Percentiles rank a stretch among this genome's conserved stretches.
Conservation (phyloP, 2,113 vertebrate genomes). For the Carettochelys insculpta region DNA sequence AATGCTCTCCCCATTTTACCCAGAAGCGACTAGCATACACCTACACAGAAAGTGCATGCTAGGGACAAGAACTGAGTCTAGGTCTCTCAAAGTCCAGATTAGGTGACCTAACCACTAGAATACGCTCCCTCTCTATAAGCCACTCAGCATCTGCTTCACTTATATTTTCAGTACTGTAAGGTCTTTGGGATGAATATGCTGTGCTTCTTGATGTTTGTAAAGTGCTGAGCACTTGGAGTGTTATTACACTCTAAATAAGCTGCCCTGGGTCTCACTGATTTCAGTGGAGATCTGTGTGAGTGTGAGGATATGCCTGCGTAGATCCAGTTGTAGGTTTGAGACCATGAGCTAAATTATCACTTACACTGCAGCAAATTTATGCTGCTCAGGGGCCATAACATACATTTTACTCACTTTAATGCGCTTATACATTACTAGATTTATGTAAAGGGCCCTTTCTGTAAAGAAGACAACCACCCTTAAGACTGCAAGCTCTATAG, state of each 20-base stretch:
- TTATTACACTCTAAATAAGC: rapidly evolving
- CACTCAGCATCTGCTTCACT: rapidly evolving
- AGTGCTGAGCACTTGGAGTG: rapidly evolving
- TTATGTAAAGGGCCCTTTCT: background rate
- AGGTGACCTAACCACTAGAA: rapidly evolving
- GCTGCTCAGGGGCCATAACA: background rate
- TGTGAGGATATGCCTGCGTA: rapidly evolving
- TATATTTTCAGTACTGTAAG: rapidly evolving
- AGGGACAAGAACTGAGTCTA: background rate
- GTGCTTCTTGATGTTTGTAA: rapidly evolving
- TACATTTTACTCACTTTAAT: rapidly evolving
- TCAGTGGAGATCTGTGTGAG: rapidly evolving
- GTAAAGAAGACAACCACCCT: background rate
- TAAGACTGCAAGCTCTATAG: background rate
- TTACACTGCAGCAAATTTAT: background rate
- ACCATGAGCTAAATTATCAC: rapidly evolving
- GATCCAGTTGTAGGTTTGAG: background rate
- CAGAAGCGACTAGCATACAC: background rate
- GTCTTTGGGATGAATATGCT: rapidly evolving
- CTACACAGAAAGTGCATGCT: rapidly evolving
- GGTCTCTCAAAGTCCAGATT: background rate
- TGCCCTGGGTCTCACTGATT: background rate
- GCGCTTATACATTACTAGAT: background rate
- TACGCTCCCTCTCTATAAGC: rapidly evolving
- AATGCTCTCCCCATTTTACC: background rate